phyloP scores from a whole-genome alignment of 2,888 invertebrate genomes.

The Athalia cordata region DNA sequence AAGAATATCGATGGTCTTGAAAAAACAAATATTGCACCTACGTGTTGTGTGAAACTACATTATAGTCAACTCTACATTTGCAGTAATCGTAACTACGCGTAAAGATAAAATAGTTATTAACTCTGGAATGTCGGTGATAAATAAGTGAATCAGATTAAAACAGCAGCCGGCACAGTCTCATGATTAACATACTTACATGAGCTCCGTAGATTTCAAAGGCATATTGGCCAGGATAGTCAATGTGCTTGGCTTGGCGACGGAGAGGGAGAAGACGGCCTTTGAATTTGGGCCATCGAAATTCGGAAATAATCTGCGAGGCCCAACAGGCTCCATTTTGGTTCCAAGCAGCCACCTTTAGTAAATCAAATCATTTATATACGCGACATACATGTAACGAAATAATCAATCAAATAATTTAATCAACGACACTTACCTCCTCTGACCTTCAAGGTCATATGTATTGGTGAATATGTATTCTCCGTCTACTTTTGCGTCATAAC shows the following conservation, averaged over 20 bases:
- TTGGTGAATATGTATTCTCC: conserved; percentile 1
- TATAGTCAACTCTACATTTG: too few relatives aligned
- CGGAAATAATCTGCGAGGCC: conserved; percentile 62
- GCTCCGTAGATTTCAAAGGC: conserved; percentile 77
- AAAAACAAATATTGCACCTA: background rate
- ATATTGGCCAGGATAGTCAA: conserved; percentile 83
- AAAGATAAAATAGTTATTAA: background rate
- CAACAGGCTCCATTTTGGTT: conserved; percentile 57
- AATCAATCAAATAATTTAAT: background rate
- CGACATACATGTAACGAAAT: background rate
- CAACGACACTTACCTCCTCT: conserved; percentile 19
- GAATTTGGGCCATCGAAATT: conserved; percentile 83
- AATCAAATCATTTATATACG: background rate
- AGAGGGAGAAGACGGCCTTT: conserved; percentile 85
- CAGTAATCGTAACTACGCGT: too few relatives aligned
- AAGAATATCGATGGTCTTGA: background rate
- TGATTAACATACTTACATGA: conserved; percentile 74
- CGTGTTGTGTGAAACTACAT: background rate
- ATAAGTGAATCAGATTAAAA: background rate
- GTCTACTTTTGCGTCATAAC: conserved; percentile 58
- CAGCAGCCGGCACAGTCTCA: conserved; percentile 72
- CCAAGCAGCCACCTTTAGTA: conserved; percentile 59
- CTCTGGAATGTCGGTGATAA: background rate
- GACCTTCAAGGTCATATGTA: conserved; percentile 1
- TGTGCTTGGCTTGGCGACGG: conserved; percentile 80